Conservation (phyloP, 1,140 invertebrate species). For the Neodiprion virginianus region DNA sequence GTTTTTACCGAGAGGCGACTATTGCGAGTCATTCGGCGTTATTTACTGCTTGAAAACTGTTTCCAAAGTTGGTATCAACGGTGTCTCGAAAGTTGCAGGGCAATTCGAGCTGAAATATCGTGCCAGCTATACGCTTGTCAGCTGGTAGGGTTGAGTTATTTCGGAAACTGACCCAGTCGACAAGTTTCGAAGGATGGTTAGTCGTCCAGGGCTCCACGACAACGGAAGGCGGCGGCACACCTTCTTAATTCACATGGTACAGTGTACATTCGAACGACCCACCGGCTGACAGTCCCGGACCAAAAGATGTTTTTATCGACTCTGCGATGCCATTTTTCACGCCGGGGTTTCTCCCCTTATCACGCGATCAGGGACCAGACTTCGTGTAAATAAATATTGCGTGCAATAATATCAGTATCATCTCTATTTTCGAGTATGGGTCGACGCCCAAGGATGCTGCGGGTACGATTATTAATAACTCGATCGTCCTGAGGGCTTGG, state of each 20-base stretch:
- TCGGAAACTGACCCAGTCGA: too few relatives aligned
- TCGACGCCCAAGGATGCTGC: conserved; percentile 30
- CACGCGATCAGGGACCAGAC: conserved; percentile 13
- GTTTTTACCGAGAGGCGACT: too few relatives aligned
- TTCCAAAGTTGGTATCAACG: neutral
- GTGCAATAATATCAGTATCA: conserved; percentile 39
- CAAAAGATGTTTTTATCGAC: too few relatives aligned
- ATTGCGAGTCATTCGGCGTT: too few relatives aligned
- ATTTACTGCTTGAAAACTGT: too few relatives aligned
- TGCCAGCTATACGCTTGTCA: too few relatives aligned
- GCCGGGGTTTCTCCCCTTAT: neutral
- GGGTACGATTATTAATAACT: conserved; percentile 36
- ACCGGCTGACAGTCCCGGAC: too few relatives aligned
- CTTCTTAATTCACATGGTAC: neutral
- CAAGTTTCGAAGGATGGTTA: too few relatives aligned
- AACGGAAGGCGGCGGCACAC: neutral
- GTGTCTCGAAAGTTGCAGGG: too few relatives aligned
- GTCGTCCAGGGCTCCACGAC: neutral
- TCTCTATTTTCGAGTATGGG: conserved; percentile 27
- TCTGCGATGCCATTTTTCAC: too few relatives aligned
- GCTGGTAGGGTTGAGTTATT: too few relatives aligned
- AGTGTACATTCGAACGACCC: neutral
- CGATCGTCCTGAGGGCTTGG: neutral
- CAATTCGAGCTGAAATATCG: neutral
- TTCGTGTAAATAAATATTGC: conserved; percentile 46